Evolutionary conservation across 2,113 vertebrate genomes (phyloP).

Genomic region (Epinephelus fuscoguttatus): DNA sequence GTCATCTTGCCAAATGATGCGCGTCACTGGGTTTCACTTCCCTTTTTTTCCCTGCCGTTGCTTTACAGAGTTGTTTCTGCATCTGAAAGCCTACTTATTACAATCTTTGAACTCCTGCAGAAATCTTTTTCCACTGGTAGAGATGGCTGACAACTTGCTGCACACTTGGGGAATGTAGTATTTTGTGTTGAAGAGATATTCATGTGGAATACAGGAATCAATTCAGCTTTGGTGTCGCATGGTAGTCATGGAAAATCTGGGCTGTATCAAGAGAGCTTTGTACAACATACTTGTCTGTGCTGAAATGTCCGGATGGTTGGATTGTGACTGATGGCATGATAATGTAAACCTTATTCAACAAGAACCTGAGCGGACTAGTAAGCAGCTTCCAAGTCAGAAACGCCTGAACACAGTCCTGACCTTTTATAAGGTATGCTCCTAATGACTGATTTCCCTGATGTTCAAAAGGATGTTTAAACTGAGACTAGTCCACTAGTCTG

Average conservation of each 20-base stretch:
- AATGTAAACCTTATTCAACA: not conserved
- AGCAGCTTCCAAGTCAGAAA: not conserved
- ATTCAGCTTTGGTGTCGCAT: slow-evolving; percentile 33
- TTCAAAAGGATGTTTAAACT: too few species aligned
- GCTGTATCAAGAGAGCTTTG: slow-evolving; percentile 26
- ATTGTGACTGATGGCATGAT: not conserved
- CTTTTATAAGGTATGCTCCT: too few species aligned
- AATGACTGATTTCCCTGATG: too few species aligned
- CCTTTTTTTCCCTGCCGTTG: slow-evolving; percentile 26
- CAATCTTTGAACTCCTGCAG: slow-evolving; percentile 61
- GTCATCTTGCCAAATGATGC: slow-evolving; percentile 74
- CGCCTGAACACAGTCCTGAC: not conserved
- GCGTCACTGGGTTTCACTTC: slow-evolving; percentile 60
- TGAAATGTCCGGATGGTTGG: slow-evolving; percentile 13
- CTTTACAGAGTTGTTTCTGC: slow-evolving; percentile 60
- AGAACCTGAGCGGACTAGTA: not conserved
- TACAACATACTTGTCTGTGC: not conserved
- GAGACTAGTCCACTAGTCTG: too few species aligned
- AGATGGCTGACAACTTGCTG: slow-evolving; percentile 58
- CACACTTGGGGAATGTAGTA: slow-evolving; percentile 52
- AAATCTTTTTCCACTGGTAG: slow-evolving; percentile 17
- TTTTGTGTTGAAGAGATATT: slow-evolving; percentile 42
- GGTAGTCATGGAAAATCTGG: slow-evolving; percentile 20
- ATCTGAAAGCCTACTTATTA: slow-evolving; percentile 65
- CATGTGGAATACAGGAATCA: slow-evolving; percentile 30